These are phyloP conservation scores for Lophotis ruficrista DNA, from an alignment of 2,113 vertebrate species.

Conservation along the genomic window DNA sequence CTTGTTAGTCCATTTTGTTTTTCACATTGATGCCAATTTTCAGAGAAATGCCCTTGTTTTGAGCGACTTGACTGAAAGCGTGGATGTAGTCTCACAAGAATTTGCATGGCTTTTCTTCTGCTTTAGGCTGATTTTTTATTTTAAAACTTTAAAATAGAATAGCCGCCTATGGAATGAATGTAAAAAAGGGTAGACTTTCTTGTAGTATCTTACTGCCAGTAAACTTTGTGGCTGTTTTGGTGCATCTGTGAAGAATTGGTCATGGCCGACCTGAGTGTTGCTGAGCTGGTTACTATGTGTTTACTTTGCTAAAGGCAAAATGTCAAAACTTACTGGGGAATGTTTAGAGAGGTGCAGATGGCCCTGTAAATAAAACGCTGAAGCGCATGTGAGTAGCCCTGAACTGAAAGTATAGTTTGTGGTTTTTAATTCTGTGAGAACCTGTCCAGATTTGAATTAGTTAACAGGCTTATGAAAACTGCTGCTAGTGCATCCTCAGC, in stretches of 20 bases:
- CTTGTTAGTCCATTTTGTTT: no score
- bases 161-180: background rate
- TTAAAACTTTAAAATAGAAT: background rate
- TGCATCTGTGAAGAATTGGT: background rate
- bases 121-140: background rate
- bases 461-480: background rate
- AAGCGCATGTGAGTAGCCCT: background rate
- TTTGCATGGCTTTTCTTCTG: background rate
- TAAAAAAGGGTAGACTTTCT: background rate
- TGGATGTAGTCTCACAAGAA: background rate
- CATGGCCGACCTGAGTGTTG: accelerated
- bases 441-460: background rate
- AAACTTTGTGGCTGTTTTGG: background rate
- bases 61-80: background rate
- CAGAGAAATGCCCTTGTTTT: background rate
- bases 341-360: background rate
- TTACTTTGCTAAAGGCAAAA: background rate
- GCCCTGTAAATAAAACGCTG: background rate
- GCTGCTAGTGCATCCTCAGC: background rate
- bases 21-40: no score
- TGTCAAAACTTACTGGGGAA: background rate
- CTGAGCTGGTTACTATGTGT: background rate
- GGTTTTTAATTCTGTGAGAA: background rate
- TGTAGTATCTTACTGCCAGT: background rate
- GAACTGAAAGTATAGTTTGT: background rate